These are phyloP conservation scores for Heliconius melpomene DNA, from an alignment of 1,140 invertebrate genomes.

Conservation along the genomic window DNA sequence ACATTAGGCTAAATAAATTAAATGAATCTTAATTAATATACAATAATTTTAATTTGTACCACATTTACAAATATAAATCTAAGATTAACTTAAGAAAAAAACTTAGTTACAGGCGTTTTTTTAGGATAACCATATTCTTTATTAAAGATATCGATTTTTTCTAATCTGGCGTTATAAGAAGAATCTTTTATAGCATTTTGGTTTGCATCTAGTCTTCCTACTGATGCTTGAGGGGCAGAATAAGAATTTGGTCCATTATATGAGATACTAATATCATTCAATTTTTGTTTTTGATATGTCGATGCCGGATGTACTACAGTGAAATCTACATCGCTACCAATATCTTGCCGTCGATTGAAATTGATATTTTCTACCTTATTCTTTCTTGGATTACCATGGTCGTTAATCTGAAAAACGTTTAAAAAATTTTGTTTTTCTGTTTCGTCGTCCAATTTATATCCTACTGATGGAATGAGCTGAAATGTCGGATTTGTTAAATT, in stretches of 20 bases:
- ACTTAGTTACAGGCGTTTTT: neutral
- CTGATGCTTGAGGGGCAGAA: constrained; percentile 62
- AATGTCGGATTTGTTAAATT: constrained; percentile 49
- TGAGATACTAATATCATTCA: constrained; percentile 46
- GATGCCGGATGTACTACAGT: constrained; percentile 49
- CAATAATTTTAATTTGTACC: constrained; percentile 1
- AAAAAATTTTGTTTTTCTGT: constrained; percentile 58
- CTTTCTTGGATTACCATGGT: constrained; percentile 52
- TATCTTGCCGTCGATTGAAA: constrained; percentile 41
- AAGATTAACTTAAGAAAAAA: neutral
- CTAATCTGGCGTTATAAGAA: constrained; percentile 54
- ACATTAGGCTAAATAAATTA: neutral
- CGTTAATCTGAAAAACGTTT: constrained; percentile 57
- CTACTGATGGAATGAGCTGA: constrained; percentile 65
- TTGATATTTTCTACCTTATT: constrained; percentile 32
- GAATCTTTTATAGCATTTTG: constrained; percentile 43
- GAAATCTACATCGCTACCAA: constrained; percentile 52
- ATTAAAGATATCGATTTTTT: constrained; percentile 57
- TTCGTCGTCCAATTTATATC: constrained; percentile 63
- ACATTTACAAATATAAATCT: neutral
- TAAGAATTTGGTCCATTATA: constrained; percentile 72
- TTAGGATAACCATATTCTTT: constrained; percentile 57
- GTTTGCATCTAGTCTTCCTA: constrained; percentile 52
- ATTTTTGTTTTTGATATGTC: constrained; percentile 41
- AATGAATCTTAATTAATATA: neutral